phyloP scores from a whole-genome alignment of 1,140 invertebrate species.

The Leptinotarsa texana region DNA sequence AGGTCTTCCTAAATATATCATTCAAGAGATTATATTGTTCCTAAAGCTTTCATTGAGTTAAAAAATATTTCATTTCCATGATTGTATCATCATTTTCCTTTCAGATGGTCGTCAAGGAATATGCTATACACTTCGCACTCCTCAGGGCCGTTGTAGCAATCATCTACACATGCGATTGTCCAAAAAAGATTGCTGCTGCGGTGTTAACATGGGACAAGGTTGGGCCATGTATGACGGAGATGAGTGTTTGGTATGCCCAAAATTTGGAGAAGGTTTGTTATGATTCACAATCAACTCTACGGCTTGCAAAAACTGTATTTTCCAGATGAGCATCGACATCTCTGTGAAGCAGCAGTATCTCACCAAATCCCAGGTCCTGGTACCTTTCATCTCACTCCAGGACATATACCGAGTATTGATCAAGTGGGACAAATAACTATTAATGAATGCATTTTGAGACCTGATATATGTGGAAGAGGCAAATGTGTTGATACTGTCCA shows the following conservation, averaged over 20 bases:
- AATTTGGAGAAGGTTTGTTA: conserved; percentile 66
- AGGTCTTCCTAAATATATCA: no score
- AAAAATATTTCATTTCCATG: neutral
- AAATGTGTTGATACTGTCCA: conserved; percentile 75
- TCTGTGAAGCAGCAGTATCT: conserved; percentile 39
- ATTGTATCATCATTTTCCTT: neutral
- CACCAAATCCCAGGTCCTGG: conserved; percentile 12
- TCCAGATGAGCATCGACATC: conserved; percentile 50
- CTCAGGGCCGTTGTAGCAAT: conserved; percentile 70
- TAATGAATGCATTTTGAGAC: conserved; percentile 75
- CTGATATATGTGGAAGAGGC: conserved; percentile 78
- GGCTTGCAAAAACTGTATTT: conserved; percentile 20
- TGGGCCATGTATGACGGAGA: conserved; percentile 68
- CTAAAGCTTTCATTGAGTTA: no score
- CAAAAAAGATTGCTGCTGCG: conserved; percentile 86
- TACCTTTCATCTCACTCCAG: conserved; percentile 32
- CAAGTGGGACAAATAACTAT: conserved; percentile 50
- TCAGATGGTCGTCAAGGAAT: conserved; percentile 78
- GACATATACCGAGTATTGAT: conserved; percentile 50
- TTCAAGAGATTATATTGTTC: no score
- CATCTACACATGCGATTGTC: conserved; percentile 71
- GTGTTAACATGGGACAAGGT: conserved; percentile 84
- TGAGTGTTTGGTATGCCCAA: conserved; percentile 76
- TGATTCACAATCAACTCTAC: neutral
- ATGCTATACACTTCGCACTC: conserved; percentile 73